Percentiles rank a stretch among this genome's conserved stretches.
These are phyloP conservation scores for Cybosia mesomella DNA, from an alignment of 2,888 invertebrate species.

Conservation along the genomic window DNA sequence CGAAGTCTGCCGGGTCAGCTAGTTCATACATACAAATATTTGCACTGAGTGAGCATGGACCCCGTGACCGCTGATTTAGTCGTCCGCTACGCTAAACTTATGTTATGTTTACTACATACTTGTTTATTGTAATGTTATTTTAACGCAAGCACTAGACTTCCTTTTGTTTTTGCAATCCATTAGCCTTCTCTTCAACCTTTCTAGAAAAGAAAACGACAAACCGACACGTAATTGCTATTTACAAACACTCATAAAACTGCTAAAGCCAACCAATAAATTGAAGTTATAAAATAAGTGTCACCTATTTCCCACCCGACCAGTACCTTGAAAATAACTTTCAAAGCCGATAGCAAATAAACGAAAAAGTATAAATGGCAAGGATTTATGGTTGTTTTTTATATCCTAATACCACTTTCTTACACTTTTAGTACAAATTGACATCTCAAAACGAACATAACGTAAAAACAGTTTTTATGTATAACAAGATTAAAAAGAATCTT, in stretches of 20 bases:
- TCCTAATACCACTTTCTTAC: conserved; percentile 65
- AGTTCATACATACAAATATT: too few relatives aligned
- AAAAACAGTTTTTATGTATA: conserved; percentile 46
- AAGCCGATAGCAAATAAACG: conserved; percentile 68
- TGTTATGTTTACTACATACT: not conserved
- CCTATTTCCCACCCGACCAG: conserved; percentile 43
- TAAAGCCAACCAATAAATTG: conserved; percentile 30
- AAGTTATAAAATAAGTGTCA: conserved; percentile 42
- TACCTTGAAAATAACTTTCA: conserved; percentile 60
- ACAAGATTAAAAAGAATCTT: conserved; percentile 40
- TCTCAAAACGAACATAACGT: conserved; percentile 63
- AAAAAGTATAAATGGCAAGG: conserved; percentile 62
- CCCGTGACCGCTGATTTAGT: too few relatives aligned
- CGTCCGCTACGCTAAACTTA: too few relatives aligned
- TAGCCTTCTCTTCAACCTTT: not conserved
- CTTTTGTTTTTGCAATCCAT: not conserved
- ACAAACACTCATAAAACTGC: conserved; percentile 15
- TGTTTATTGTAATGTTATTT: not conserved
- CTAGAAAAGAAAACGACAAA: not conserved
- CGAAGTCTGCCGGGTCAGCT: too few relatives aligned
- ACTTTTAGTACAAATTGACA: conserved; percentile 69
- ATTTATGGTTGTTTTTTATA: conserved; percentile 66
- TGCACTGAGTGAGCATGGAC: too few relatives aligned
- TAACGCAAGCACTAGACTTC: not conserved
- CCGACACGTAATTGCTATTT: conserved; percentile 8